These are phyloP conservation scores for Halesus radiatus DNA, from an alignment of 1,140 invertebrate species.

Conservation along the genomic window DNA sequence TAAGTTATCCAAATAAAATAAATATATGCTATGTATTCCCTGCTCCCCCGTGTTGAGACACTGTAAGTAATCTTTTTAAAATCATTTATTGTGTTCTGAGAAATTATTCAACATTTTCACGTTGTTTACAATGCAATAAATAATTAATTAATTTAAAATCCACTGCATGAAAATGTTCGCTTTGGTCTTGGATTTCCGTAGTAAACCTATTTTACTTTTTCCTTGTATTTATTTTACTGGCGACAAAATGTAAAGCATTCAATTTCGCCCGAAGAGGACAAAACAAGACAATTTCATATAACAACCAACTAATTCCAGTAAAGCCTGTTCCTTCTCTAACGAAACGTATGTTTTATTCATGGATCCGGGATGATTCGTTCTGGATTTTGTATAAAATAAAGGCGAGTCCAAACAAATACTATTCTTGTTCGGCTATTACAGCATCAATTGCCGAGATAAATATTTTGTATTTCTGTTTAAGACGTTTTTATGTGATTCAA, in stretches of 20 bases:
- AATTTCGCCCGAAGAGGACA: conserved; percentile 7
- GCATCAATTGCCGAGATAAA: conserved; percentile 27
- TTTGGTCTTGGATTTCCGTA: no score
- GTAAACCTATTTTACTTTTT: background rate
- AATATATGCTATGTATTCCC: no score
- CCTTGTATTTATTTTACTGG: conserved; percentile 1
- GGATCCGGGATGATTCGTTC: conserved; percentile 15
- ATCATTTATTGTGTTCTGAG: no score
- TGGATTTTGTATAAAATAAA: conserved; percentile 29
- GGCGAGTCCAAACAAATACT: conserved; percentile 12
- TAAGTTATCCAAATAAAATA: no score
- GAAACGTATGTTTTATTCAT: conserved; percentile 36
- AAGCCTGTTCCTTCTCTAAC: conserved; percentile 26
- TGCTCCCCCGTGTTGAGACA: no score
- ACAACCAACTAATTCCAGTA: conserved; percentile 27
- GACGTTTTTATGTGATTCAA: conserved; percentile 21
- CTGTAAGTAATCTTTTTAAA: no score
- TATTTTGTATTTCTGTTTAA: conserved; percentile 8
- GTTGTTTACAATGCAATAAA: no score
- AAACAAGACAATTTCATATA: conserved; percentile 25
- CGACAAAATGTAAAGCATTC: conserved; percentile 8
- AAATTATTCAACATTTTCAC: no score
- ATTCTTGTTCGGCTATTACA: conserved; percentile 25
- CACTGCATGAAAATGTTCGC: no score
- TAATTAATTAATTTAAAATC: no score